phyloP scores from a whole-genome alignment of 2,888 invertebrate species.

The Tanypteryx hageni region DNA sequence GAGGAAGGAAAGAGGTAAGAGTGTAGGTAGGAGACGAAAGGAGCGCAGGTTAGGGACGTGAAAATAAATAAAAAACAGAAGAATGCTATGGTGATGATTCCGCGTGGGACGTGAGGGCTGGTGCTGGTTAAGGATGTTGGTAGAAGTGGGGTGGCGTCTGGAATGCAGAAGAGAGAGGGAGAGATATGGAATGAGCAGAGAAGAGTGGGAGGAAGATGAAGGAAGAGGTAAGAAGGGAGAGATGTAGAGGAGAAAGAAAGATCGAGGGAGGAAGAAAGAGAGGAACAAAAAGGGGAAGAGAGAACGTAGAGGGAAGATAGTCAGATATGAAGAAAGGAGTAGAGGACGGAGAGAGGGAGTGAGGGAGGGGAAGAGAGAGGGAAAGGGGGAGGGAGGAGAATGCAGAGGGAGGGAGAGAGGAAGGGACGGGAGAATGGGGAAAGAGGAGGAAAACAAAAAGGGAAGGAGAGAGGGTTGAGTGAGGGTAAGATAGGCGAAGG shows the following conservation, averaged over 20 bases:
- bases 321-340: too few species aligned
- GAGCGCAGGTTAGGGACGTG: slow-evolving; percentile 14
- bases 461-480: not conserved
- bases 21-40: not conserved
- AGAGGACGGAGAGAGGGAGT: too few species aligned
- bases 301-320: too few species aligned
- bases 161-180: not conserved
- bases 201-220: too few species aligned
- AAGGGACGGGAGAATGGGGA: not conserved
- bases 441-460: not conserved
- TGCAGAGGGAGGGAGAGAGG: not conserved
- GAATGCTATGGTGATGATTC: slow-evolving; percentile 13
- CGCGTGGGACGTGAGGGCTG: not conserved
- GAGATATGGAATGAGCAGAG: not conserved
- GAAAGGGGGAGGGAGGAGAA: not conserved
- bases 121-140: slow-evolving; percentile 12
- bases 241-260: not conserved
- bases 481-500: too few species aligned
- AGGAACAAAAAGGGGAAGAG: not conserved
- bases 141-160: not conserved
- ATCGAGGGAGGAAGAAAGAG: not conserved
- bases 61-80: slow-evolving; percentile 14
- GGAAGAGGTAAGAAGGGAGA: too few species aligned
- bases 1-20: not conserved
- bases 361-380: too few species aligned